Evolutionary conservation across 2,797 vertebrate genomes (phyloP), one percentile per base, ranked within the genome.

Genomic region (Botia almorhae): DNA sequence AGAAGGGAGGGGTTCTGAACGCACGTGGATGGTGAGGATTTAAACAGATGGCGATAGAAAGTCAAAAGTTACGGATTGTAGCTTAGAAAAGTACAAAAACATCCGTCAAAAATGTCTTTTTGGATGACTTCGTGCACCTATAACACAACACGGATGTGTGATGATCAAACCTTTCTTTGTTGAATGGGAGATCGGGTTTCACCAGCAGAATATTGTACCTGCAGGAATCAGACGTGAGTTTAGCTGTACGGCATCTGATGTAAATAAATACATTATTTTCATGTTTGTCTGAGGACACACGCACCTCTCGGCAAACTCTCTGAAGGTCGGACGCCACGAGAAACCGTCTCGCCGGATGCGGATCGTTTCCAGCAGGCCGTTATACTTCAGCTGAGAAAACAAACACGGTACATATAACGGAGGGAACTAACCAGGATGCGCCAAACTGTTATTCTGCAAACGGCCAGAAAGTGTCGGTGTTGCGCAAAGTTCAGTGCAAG

Each of bases 351-450:
- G 91, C 69, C 93, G 90, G 85, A 94, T 94, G 51, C 90, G 89
- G 70, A 93, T 89, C 7, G 93, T 94, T 87, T 95, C 94, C 85
- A 95, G 85, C 60, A 95, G 80, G 33, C 94, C 94, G 0, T 94
- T 95, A 85, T 93, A 94, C 8, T 86, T 86, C 7, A 95, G 89
- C 94, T 95, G 1, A 68, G 51, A 8, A 39, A 13, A 67, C 23
- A 26, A n/a, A 14, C 23, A 17, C 12, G 58, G n/a, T 19, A 4
- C 26, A 68, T 56, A 26, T 58, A 17, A 60, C 7, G 46, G 56
- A 64, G 11, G 14, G 5, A 17, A 64, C 43, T 33, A 53, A 1
- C 4, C 36, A 68, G 19, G 26, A 2, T 14, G 19, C 3, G 19
- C 13, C 0, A 23, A 23, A 46, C 39, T 76, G 82, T 17, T 74